Evolutionary conservation across 2,797 vertebrate genomes (phyloP).

Genomic region (Hafferia zeledoni): DNA sequence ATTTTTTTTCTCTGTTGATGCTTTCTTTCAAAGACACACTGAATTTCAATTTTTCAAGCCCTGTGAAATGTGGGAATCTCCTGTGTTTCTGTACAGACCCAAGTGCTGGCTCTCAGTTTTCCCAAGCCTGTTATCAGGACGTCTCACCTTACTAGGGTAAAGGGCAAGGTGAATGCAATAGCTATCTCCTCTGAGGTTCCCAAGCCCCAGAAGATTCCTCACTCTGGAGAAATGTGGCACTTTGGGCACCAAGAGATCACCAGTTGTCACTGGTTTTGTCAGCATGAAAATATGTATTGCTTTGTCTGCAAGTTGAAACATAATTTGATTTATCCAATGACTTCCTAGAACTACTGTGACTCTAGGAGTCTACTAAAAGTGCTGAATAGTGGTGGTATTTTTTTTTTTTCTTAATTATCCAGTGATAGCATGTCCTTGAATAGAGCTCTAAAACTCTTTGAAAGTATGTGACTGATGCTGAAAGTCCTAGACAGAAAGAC

Average conservation of each 20-base stretch:
- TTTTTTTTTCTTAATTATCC: neutral
- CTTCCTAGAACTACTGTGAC: constrained; percentile 24
- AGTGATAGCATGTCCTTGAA: neutral
- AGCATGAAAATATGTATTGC: constrained; percentile 36
- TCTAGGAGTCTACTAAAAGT: constrained; percentile 33
- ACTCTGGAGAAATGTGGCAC: neutral
- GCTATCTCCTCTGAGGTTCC: neutral
- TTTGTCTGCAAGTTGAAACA: neutral
- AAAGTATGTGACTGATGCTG: neutral
- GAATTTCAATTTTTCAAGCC: neutral
- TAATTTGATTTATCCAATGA: constrained; percentile 21
- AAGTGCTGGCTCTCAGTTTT: neutral
- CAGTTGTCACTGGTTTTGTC: neutral
- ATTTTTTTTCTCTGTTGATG: neutral
- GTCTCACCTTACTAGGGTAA: neutral
- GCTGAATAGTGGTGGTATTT: neutral
- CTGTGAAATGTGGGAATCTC: neutral
- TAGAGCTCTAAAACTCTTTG: neutral
- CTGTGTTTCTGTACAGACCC: neutral
- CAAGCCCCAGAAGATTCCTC: neutral
- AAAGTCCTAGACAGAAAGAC: neutral
- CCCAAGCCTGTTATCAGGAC: neutral
- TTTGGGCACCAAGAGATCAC: neutral
- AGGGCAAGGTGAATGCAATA: neutral
- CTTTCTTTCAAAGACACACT: neutral